Conservation (phyloP, 2,797 vertebrate species). For the Atherinosoma microstoma region DNA sequence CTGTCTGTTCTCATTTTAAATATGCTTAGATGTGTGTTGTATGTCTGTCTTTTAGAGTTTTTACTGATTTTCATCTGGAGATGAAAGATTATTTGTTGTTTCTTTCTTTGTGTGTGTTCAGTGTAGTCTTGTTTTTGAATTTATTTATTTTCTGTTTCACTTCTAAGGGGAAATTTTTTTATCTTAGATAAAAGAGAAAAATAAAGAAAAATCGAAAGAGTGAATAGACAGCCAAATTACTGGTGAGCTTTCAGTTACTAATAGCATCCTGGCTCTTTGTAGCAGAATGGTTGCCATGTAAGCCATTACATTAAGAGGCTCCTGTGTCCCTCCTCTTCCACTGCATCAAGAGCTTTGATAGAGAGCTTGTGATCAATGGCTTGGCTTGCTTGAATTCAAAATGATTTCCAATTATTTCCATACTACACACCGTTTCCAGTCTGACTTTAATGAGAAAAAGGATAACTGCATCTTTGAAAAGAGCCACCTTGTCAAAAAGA, state of each 20-base stretch:
- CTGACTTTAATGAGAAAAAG: neutral
- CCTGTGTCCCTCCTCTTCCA: slow-evolving; percentile 8
- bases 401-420: slow-evolving; percentile 35
- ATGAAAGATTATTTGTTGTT: neutral
- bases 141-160: neutral
- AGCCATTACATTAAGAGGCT: slow-evolving; percentile 20
- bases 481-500: neutral
- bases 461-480: slow-evolving; percentile 15
- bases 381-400: slow-evolving; percentile 29
- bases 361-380: slow-evolving; percentile 36
- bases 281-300: slow-evolving; percentile 1
- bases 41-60: neutral
- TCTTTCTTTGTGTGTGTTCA: neutral
- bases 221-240: neutral
- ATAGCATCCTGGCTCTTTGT: slow-evolving; percentile 12
- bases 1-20: neutral
- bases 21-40: slow-evolving; percentile 4
- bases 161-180: neutral
- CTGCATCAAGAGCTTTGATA: slow-evolving; percentile 26
- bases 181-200: neutral
- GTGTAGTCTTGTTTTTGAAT: neutral
- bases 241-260: slow-evolving; percentile 7
- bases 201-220: neutral
- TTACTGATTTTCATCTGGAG: slow-evolving; percentile 4
- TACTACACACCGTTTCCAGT: slow-evolving; percentile 18